Base-by-base conservation (phyloP, 2,113 vertebrate species). In the human region DNA sequence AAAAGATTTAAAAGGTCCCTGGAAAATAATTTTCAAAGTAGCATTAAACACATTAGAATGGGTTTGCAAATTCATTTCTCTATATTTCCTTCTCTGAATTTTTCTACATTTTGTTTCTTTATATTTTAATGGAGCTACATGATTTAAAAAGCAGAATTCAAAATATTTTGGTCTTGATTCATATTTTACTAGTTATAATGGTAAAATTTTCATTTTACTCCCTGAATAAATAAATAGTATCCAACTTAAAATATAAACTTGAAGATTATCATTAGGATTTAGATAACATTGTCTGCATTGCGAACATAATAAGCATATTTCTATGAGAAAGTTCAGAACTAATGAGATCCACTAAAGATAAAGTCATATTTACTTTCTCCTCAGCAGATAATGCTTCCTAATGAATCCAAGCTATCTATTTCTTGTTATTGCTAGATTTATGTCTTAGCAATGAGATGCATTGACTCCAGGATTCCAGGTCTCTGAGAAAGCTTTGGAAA, bases 301-400 rank as follows among this genome's bases (percentile, higher is more conserved):
- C 3, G 94, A 38, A 52, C 45, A 97, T 97, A 94, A 81, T 92
- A 78, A 52, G 43, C 48, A 83, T 97, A 73, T 82, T 85, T 96
- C 35, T 38, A 22, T 93, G 45, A 94, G 55, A 94, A 96, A 79
- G n/a, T 88, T 68, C 35, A 96, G 57, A 93, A 45, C 7, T 25
- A 64, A 88, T 70, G 66, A 38, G 38, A 79, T 43, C 55, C 72
- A 89, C 50, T 45, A 93, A 90, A 97, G 81, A 91, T 89, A 91
- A 95, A 85, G 40, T n/a, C 59, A 40, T 75, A 93, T 93, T 96
- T 93, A 68, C 13, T 91, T 94, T 96, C 50, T 95, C 30, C 11
- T 93, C 14, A 79, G 1, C 27, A 82, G 9, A 55, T 79, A 93
- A 8, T 43, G 1, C 66, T 94, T 97, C 27, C 45, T 82, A 73